Evolutionary conservation across 2,113 vertebrate species (phyloP).

Genomic region (Eretmochelys imbricata): DNA sequence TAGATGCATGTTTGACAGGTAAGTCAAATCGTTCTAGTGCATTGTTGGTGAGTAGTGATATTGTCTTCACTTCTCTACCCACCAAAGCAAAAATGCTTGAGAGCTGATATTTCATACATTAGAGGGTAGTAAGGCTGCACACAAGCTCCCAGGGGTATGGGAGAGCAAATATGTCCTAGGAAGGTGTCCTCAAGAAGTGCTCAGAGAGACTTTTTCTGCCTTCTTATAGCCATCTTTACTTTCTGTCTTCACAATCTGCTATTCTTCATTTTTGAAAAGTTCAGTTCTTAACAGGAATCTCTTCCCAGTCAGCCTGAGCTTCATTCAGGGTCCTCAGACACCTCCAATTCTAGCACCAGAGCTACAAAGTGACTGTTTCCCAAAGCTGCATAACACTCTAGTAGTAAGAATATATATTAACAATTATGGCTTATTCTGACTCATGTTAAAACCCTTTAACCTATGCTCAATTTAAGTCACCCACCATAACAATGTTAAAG

Average conservation of each 20-base stretch:
- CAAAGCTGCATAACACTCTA: not conserved
- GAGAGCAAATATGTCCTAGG: fast-evolving
- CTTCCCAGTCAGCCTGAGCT: not conserved
- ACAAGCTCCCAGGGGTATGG: not conserved
- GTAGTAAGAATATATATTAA: not conserved
- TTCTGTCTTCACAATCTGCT: not conserved
- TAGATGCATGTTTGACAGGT: not conserved
- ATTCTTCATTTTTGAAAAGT: not conserved
- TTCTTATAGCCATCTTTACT: not conserved
- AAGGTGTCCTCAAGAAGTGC: not conserved
- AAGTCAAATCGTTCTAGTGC: not conserved
- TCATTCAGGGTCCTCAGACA: not conserved
- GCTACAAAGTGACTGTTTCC: not conserved
- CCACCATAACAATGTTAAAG: not conserved
- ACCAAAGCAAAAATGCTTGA: not conserved
- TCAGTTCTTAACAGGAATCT: not conserved
- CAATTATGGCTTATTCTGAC: not conserved
- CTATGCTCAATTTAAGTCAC: not conserved
- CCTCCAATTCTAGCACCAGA: not conserved
- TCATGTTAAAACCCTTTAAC: not conserved
- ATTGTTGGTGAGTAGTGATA: not conserved
- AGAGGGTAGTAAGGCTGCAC: not conserved
- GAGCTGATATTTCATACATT: not conserved
- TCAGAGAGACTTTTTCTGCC: not conserved
- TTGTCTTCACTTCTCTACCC: not conserved